Percentiles rank a stretch among this genome's conserved stretches.
These are phyloP conservation scores for Ctenopoma kingsleyae DNA, from an alignment of 2,797 vertebrate species.

Conservation along the genomic window DNA sequence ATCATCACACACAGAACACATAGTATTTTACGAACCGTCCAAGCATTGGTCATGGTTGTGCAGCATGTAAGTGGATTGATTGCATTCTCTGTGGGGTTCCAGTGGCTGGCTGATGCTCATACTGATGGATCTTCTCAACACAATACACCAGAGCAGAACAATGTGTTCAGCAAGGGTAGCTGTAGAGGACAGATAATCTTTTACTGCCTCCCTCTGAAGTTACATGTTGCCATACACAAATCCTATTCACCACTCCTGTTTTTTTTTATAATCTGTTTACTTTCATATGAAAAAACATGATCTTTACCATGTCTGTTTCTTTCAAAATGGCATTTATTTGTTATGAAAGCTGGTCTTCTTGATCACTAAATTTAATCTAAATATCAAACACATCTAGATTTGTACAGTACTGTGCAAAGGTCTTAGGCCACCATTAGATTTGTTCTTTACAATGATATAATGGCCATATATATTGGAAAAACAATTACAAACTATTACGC, in stretches of 20 bases:
- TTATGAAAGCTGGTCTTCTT: too few relatives aligned
- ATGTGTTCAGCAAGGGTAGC: conserved; percentile 55
- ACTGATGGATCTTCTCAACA: conserved; percentile 54
- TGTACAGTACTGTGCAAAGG: too few relatives aligned
- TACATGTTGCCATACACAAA: conserved; percentile 2
- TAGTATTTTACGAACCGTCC: conserved; percentile 17
- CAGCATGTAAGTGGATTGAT: conserved; percentile 67
- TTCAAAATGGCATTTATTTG: too few relatives aligned
- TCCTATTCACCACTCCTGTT: background rate
- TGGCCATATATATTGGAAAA: too few relatives aligned
- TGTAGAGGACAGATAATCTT: conserved; percentile 60
- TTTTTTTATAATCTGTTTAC: background rate
- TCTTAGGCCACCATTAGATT: too few relatives aligned
- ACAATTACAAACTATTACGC: too few relatives aligned
- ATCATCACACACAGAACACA: background rate
- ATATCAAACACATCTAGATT: too few relatives aligned
- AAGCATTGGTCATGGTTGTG: conserved; percentile 40
- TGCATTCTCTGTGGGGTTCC: conserved; percentile 54
- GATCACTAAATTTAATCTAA: too few relatives aligned
- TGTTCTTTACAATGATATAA: too few relatives aligned
- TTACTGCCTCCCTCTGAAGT: conserved; percentile 29
- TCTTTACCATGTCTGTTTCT: too few relatives aligned
- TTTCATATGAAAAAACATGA: too few relatives aligned
- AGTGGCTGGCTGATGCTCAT: conserved; percentile 58
- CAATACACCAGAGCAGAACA: conserved; percentile 58